Base-by-base conservation (phyloP, 2,888 invertebrate genomes). In the Harpagoxenus sublaevis region DNA sequence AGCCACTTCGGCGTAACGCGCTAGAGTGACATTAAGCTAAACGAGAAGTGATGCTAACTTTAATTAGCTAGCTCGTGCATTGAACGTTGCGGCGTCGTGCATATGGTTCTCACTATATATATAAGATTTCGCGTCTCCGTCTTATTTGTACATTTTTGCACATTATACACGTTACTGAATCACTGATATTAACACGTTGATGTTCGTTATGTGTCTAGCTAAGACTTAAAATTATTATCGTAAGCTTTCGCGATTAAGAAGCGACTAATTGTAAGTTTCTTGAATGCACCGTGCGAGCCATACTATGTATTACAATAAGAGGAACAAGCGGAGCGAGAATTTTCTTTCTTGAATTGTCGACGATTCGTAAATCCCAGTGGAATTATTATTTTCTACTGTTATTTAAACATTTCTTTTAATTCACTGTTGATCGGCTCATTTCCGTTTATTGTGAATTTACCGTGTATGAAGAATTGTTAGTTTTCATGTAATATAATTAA, bases 131-230 rank as follows among this genome's bases (percentile, higher is more conserved):
- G 28, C 75, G 51, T 23, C 23, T 70, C 31, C 77, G 82, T 83
- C 85, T 86, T 84, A 63, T 87, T 89, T 89, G 89, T 91, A 88
- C 39, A 87, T 88, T 89, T 87, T 77, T 85, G 74, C 74, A 60
- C 83, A 86, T 74, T 89, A 79, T 87, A 87, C 87, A 87, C 87
- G 87, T 88, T 88, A 87, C 74, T 89, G 78, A 87, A 86, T 89
- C 86, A 60, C 88, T 89, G 85, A 88, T 90, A 85, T 88, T 89
- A 88, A 87, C 71, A 87, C 71, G 83, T 89, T 87, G 86, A 74
- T 79, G 55, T 79, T 63, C 62, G 68, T 77, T 84, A 18, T 62
- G 28, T 55, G 9, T 53, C 63, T 55, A 77, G 73, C 35, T 57
- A 84, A 86, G 71, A 60, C 84, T 83, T 86, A 74, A 85, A 66